Evolutionary conservation across 2,888 invertebrate species (phyloP).

Genomic region (Protophormia terraenovae): DNA sequence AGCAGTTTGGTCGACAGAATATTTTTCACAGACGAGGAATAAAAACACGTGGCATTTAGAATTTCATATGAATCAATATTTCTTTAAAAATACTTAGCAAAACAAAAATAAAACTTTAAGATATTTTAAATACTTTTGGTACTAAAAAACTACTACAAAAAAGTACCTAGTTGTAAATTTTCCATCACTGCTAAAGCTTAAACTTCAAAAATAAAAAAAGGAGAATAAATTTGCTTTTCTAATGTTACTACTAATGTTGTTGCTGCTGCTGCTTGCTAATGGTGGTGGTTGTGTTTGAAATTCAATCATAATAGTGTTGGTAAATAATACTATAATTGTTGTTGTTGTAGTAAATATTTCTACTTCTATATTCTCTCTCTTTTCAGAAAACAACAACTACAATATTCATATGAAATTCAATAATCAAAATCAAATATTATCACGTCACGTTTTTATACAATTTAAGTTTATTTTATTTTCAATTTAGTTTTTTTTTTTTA

Average conservation of each 20-base stretch:
- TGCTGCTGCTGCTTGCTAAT: not conserved
- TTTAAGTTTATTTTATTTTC: conserved; percentile 23
- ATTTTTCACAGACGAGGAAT: no score
- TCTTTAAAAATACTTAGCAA: no score
- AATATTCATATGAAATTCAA: not conserved
- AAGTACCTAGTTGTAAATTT: not conserved
- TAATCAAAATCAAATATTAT: conserved; percentile 30
- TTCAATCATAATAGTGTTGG: not conserved
- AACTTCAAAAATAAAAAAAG: not conserved
- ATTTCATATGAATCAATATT: no score
- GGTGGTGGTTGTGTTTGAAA: not conserved
- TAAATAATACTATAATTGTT: not conserved
- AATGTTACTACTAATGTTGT: no score
- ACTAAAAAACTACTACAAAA: no score
- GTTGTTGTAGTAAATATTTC: not conserved
- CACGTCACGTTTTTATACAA: conserved; percentile 54
- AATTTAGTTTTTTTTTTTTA: not conserved
- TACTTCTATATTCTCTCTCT: not conserved
- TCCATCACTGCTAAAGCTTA: not conserved
- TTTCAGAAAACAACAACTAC: not conserved
- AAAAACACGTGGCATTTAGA: no score
- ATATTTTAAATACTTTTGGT: not conserved
- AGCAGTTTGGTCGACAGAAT: no score
- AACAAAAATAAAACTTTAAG: no score
- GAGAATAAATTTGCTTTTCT: not conserved